Base-by-base conservation (phyloP, 2,113 vertebrate genomes). In the Henicopernis longicauda region DNA sequence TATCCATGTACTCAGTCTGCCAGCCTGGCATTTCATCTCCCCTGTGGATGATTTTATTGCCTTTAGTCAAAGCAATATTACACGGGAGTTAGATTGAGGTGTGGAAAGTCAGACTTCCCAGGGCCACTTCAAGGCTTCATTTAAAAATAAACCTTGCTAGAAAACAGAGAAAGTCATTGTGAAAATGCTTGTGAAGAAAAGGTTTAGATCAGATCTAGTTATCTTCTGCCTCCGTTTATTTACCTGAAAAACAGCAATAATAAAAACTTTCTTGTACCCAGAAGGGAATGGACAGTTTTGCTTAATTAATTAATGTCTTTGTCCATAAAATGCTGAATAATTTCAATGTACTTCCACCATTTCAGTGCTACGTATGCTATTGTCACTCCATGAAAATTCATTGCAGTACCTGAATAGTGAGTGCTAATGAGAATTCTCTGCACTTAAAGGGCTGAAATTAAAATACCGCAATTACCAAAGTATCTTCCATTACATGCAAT, bases 371-470 rank as follows among this genome's bases (percentile, higher is more conserved):
- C 25, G 22, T 23, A 13, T 71, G 49, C 61, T 88, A 3, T 71
- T 85, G 54, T 89, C 17, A 17, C 70, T 74, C 82, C 76, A 86
- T 93, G 93, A 62, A 97, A 95, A 96, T 92, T 95, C 90, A 91
- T 94, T 58, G 50, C 94, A 69, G 9, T 81, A 61, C 87, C 78
- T 72, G 73, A 93, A 63, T 16, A 34, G 70, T 88, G 73, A 82
- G 74, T 2, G 6, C 83, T 97, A 95, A 97, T 95, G 95, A 94
- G 82, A 83, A 77, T 94, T 93, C 86, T 77, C 59, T 83, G 89
- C 93, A 76, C 74, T 95, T 94, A 91, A 92, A 95, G 50, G 84
- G 44, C n/a, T 92, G 84, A 94, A 96, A 95, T 97, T 96, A 95
- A 96, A 95, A 93, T 76, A 70, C 18, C 0, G 2, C 77, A 95